Percentiles rank a stretch among this genome's conserved stretches.
phyloP scores from a whole-genome alignment of 2,113 vertebrate species.

The Perognathus longimembris region DNA sequence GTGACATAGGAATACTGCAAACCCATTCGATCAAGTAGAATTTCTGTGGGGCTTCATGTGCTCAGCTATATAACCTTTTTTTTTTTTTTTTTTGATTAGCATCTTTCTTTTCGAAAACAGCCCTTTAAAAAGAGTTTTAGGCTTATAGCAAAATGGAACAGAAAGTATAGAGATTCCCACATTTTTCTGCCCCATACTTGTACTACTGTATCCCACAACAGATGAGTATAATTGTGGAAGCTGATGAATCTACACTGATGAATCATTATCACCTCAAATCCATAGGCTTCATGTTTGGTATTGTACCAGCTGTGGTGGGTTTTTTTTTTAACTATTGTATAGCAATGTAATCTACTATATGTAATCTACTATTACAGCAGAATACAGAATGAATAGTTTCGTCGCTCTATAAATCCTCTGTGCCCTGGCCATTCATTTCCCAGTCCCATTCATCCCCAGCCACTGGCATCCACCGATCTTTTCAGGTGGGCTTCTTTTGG shows the following conservation, averaged over 20 bases:
- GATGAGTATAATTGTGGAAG: neutral
- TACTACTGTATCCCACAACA: neutral
- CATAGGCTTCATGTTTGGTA: neutral
- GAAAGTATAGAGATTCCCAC: neutral
- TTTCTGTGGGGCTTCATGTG: neutral
- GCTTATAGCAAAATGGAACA: slow-evolving; percentile 27
- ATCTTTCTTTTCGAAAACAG: neutral
- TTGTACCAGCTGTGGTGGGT: neutral
- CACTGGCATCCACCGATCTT: neutral
- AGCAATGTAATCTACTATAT: too few species aligned
- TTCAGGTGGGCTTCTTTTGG: neutral
- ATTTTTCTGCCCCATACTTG: accelerated
- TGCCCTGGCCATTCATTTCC: neutral
- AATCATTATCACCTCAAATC: neutral
- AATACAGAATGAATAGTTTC: neutral
- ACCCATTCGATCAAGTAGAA: neutral
- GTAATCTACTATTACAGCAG: neutral
- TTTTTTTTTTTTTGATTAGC: neutral
- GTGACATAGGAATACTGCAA: neutral
- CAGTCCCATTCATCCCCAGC: neutral
- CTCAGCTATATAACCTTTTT: neutral
- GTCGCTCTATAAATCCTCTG: neutral
- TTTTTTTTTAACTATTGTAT: neutral
- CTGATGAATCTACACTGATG: neutral
- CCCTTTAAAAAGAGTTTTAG: slow-evolving; percentile 4